These are phyloP conservation scores for Phylloscopus trochilus DNA, from an alignment of 2,113 vertebrate species.

Conservation along the genomic window DNA sequence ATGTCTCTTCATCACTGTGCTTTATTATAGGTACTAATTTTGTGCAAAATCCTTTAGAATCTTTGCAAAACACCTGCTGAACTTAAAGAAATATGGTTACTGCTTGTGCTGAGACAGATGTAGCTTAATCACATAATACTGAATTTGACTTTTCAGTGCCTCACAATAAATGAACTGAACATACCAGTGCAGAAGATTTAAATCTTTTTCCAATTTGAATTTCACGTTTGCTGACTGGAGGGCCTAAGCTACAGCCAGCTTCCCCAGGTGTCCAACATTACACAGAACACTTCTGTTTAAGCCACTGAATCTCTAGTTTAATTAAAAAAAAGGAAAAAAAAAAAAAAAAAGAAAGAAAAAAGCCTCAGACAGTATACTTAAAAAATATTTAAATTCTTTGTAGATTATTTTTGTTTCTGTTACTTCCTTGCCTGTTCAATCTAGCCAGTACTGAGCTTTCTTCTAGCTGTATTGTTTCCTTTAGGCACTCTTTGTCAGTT, in stretches of 20 bases:
- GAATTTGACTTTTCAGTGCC: slow-evolving; percentile 72
- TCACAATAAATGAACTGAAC: slow-evolving; percentile 74
- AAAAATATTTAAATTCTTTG: not conserved
- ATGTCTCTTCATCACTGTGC: slow-evolving; percentile 72
- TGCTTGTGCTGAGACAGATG: slow-evolving; percentile 76
- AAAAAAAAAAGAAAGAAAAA: not conserved
- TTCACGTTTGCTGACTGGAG: slow-evolving; percentile 9
- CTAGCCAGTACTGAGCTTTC: not conserved
- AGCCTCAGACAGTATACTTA: not conserved
- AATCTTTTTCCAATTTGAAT: slow-evolving; percentile 68
- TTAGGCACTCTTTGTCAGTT: not conserved
- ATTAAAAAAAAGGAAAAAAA: rapidly evolving
- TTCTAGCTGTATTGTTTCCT: not conserved
- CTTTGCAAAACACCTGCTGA: slow-evolving; percentile 79
- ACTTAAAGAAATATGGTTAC: slow-evolving; percentile 80
- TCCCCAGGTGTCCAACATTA: not conserved
- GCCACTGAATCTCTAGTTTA: not conserved
- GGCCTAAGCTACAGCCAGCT: slow-evolving; percentile 15
- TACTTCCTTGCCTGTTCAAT: not conserved
- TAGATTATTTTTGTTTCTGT: not conserved
- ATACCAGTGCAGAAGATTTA: slow-evolving; percentile 54
- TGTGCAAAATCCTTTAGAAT: slow-evolving; percentile 74
- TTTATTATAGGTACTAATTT: slow-evolving; percentile 81
- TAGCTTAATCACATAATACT: slow-evolving; percentile 79
- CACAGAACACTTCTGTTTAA: slow-evolving; percentile 29